Percentiles rank a stretch among this genome's conserved stretches.
phyloP scores from a whole-genome alignment of 1,140 invertebrate species.

The Drosophila saltans region DNA sequence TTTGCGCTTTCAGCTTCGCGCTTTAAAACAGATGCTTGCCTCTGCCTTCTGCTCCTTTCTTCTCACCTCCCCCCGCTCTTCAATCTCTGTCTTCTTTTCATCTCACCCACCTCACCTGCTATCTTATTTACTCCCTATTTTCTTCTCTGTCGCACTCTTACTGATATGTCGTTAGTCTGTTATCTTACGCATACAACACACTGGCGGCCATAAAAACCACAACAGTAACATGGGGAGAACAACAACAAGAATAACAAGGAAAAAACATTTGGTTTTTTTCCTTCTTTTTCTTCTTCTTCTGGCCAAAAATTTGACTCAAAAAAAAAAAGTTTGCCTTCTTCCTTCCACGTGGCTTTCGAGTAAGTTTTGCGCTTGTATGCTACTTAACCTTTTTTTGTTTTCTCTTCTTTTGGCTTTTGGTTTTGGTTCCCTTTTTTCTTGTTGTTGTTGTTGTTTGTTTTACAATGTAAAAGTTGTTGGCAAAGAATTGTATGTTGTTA shows the following conservation, averaged over 20 bases:
- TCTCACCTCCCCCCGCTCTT: not conserved
- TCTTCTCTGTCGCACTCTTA: conserved; percentile 37
- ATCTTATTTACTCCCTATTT: not conserved
- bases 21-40: conserved; percentile 70
- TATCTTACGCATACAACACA: conserved; percentile 71
- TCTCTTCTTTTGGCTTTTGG: conserved; percentile 17
- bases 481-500: conserved; percentile 60
- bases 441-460: conserved; percentile 26
- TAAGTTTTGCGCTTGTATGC: conserved; percentile 54
- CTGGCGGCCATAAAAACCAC: conserved; percentile 67
- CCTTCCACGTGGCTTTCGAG: conserved; percentile 17
- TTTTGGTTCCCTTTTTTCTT: conserved; percentile 11
- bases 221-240: conserved; percentile 41
- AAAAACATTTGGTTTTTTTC: not conserved
- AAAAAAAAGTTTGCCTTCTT: conserved; percentile 40
- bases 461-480: conserved; percentile 53
- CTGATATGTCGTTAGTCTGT: conserved; percentile 58
- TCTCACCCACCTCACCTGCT: no score
- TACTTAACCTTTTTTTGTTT: conserved; percentile 58
- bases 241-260: conserved; percentile 4
- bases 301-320: conserved; percentile 8
- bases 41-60: not conserved
- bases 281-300: conserved; percentile 15
- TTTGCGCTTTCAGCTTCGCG: conserved; percentile 70
- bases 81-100: not conserved